phyloP scores from a whole-genome alignment of 2,888 invertebrate genomes.

The Cerceris ruficornis region DNA sequence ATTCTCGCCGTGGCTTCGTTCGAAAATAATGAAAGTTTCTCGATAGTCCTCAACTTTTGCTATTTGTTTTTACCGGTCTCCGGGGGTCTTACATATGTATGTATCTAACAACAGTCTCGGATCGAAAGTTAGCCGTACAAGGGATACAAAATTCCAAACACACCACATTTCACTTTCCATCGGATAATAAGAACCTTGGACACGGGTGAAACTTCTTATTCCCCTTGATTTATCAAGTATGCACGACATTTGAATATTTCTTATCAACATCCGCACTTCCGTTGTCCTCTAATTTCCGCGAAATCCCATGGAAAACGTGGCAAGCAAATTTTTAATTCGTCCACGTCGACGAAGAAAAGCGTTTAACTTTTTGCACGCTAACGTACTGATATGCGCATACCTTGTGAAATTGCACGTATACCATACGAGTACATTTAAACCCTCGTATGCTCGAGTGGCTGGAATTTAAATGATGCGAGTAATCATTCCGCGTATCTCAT shows the following conservation, averaged over 20 bases:
- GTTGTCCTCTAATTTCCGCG: constrained; percentile 8
- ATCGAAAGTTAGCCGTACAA: constrained; percentile 2
- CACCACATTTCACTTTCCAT: constrained; percentile 30
- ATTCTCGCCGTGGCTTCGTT: constrained; percentile 50
- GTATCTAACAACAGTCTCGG: background rate
- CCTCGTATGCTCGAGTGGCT: background rate
- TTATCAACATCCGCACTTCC: background rate
- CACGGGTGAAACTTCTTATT: background rate
- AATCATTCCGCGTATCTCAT: background rate
- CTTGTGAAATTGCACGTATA: background rate
- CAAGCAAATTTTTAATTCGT: constrained; percentile 17
- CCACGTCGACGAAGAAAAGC: constrained; percentile 8
- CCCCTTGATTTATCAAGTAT: constrained; percentile 39
- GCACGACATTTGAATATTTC: background rate
- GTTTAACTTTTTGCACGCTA: constrained; percentile 20
- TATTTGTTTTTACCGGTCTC: constrained; percentile 54
- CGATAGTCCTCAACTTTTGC: constrained; percentile 51
- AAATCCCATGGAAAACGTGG: constrained; percentile 15
- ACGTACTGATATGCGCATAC: constrained; percentile 6
- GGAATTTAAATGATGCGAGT: constrained; percentile 19
- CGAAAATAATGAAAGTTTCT: constrained; percentile 61
- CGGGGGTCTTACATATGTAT: constrained; percentile 13
- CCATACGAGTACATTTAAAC: constrained; percentile 1
- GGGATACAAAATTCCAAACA: constrained; percentile 12
- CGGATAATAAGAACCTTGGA: constrained; percentile 29